Base-by-base conservation (phyloP, 2,888 invertebrate species). In the Proisotoma minuta region DNA sequence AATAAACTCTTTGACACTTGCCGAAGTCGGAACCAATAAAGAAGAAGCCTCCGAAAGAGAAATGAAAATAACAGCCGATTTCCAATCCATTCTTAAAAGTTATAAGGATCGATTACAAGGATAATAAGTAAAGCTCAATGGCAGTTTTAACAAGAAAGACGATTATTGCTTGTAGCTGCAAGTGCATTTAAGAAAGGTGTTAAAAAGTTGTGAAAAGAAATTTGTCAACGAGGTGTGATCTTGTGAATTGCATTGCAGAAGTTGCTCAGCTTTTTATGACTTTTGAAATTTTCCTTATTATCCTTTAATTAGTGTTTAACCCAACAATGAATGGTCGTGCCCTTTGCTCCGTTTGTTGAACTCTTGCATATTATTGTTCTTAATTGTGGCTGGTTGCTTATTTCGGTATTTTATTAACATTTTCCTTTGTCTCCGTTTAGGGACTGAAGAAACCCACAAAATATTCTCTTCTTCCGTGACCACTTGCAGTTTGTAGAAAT, bases 141-240 rank as follows among this genome's bases (percentile, higher is more conserved):
- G 34, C 34, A 15, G 8, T n/a, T n/a, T n/a, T 10, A 8, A 34
- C 34, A 10, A 34, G 15, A 15, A 34, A 15, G 34, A 34, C 15
- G 34, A 34, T 34, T 34, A 34, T 34, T 34, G 34, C 34, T 34
- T 10, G 8, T 15, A 34, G 34, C 34, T 34, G 8, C 8, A 34
- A 34, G 15, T 34, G 34, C 8, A 10, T 8, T 34, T 34, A 15
- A 34, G n/a, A n/a, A n/a, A n/a, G 34, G 34, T 34, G 34, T 52
- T 52, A 28, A 28, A 3, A 52, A 27, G 28, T 52, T 52, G 10
- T 5, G 12, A 3, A 8, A 52, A 24, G 52, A 49, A 52, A 52
- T 52, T 52, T 52, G 52, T 52, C 52, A 52, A 52, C 52, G 52
- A 52, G 52, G 52, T 52, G 52, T 18, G 52, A 52, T 34, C 34